Percentiles rank a stretch among this genome's conserved stretches.
Evolutionary conservation across 2,888 invertebrate genomes (phyloP).

Genomic region (Xestia c-nigrum): DNA sequence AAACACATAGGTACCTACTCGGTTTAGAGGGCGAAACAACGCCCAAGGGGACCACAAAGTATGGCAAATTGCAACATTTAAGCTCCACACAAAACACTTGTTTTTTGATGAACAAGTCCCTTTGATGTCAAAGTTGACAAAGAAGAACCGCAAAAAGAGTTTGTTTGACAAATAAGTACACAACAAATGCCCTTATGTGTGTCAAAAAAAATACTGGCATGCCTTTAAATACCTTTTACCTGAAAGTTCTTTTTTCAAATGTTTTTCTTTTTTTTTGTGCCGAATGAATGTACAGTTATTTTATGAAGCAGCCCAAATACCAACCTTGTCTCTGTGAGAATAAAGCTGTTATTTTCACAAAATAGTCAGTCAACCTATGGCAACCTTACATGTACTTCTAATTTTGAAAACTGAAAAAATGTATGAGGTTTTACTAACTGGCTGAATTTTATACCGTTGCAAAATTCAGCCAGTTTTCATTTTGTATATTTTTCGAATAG

Average conservation of each 20-base stretch:
- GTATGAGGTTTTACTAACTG: not conserved
- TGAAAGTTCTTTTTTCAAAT: constrained; percentile 23
- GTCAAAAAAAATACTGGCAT: constrained; percentile 1
- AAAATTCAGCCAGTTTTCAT: not conserved
- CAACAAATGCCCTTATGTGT: constrained; percentile 16
- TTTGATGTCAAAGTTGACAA: constrained; percentile 59
- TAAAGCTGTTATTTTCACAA: not conserved
- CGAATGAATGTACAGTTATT: not conserved
- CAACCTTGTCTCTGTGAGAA: not conserved
- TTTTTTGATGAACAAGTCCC: constrained; percentile 44
- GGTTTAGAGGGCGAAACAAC: constrained; percentile 25
- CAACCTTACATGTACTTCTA: not conserved
- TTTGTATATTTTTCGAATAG: not conserved
- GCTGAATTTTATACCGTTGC: not conserved
- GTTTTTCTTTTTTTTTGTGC: constrained; percentile 4
- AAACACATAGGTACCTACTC: constrained; percentile 16
- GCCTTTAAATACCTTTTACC: constrained; percentile 2
- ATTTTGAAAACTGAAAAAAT: not conserved
- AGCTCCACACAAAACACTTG: constrained; percentile 56
- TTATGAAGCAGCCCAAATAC: not conserved
- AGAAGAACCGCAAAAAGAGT: constrained; percentile 24
- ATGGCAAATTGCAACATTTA: constrained; percentile 62
- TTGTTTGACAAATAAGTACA: constrained; percentile 47
- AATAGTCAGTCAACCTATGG: not conserved
- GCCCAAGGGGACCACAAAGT: constrained; percentile 50